Evolutionary conservation across 2,888 invertebrate species (phyloP).

Genomic region (Amaurobius ferox): DNA sequence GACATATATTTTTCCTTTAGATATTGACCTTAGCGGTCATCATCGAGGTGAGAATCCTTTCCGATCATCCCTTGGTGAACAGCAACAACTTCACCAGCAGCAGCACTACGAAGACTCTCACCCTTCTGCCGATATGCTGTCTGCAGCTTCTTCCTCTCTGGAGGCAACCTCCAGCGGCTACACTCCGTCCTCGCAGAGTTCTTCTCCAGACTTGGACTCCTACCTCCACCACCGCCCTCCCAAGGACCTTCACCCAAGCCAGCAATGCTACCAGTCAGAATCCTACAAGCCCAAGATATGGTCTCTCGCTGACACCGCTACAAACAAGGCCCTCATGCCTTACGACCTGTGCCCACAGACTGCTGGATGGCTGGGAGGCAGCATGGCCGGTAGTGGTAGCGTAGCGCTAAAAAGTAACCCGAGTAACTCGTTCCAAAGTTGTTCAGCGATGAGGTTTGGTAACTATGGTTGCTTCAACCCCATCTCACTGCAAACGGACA

Average conservation of each 20-base stretch:
- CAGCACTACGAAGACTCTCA: conserved; percentile 41
- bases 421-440: conserved; percentile 18
- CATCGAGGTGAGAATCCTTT: conserved; percentile 31
- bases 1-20: conserved; percentile 8
- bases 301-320: conserved; percentile 95
- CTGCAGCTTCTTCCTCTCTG: conserved; percentile 26
- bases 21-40: conserved; percentile 34
- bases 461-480: conserved; percentile 46
- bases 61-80: conserved; percentile 13
- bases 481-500: conserved; percentile 84
- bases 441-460: conserved; percentile 25
- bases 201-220: conserved; percentile 41
- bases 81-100: conserved; percentile 20
- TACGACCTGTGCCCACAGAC: conserved; percentile 4
- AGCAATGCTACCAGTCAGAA: neutral
- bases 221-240: conserved; percentile 20
- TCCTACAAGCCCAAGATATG: conserved; percentile 91
- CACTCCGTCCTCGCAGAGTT: conserved; percentile 51
- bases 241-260: conserved; percentile 18
- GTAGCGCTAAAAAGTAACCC: neutral
- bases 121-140: conserved; percentile 19
- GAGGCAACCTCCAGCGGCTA: conserved; percentile 39
- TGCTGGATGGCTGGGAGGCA: conserved; percentile 1
- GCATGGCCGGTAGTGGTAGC: neutral
- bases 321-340: conserved; percentile 87